A percentile compares a stretch with the other conserved stretches of the same genome.
These are phyloP conservation scores for Galemys pyrenaicus DNA, from an alignment of 2,113 vertebrate genomes.

Conservation along the genomic window DNA sequence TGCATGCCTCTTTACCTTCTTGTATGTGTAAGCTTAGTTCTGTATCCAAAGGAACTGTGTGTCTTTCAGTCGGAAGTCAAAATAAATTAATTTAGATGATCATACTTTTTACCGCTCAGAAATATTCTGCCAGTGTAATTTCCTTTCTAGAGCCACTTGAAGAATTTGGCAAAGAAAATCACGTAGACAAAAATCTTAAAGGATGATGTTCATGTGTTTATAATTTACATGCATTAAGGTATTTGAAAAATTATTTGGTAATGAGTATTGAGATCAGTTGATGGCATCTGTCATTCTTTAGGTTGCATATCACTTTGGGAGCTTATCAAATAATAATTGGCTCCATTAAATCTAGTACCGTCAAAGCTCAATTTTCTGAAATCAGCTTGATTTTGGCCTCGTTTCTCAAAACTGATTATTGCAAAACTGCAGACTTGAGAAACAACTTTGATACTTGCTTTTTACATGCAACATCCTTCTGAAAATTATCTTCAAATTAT, in stretches of 20 bases:
- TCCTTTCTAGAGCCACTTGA: constrained; percentile 9
- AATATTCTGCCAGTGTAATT: background rate
- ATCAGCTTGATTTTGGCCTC: background rate
- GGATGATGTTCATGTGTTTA: background rate
- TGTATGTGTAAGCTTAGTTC: constrained; percentile 7
- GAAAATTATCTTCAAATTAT: background rate
- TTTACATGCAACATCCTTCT: background rate
- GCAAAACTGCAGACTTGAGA: background rate
- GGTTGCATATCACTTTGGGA: background rate
- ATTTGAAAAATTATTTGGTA: constrained; percentile 27
- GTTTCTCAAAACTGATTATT: constrained; percentile 25
- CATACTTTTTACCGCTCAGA: background rate
- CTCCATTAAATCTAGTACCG: background rate
- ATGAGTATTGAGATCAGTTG: background rate
- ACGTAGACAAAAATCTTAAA: background rate
- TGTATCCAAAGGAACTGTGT: background rate
- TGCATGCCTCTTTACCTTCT: background rate
- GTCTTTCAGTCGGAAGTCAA: background rate
- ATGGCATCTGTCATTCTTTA: background rate
- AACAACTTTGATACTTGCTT: background rate
- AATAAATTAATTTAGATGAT: background rate
- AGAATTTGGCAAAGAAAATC: constrained; percentile 43
- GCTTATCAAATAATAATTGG: background rate
- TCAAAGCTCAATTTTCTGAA: background rate
- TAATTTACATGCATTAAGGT: background rate